Conservation (phyloP, 2,113 vertebrate genomes). For the Pogonocichla stellata region DNA sequence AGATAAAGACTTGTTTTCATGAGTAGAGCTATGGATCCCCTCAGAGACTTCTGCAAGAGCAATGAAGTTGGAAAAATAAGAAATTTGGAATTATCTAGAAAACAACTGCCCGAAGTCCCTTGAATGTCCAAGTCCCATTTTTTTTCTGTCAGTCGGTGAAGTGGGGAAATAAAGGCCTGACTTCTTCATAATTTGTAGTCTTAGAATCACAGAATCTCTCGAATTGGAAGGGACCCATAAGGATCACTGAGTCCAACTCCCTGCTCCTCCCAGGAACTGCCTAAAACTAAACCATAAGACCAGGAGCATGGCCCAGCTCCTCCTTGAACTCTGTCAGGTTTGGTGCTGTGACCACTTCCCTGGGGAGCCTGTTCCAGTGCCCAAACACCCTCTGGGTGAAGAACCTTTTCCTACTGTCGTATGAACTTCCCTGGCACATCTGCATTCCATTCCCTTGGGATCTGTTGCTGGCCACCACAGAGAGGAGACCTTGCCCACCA, state of each 20-base stretch:
- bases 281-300: background rate
- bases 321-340: background rate
- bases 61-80: background rate
- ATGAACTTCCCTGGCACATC: background rate
- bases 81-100: background rate
- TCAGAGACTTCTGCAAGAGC: background rate
- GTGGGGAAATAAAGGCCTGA: background rate
- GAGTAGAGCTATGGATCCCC: background rate
- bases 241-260: background rate
- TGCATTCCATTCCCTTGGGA: background rate
- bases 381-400: rapidly evolving
- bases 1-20: background rate
- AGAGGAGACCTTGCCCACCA: background rate
- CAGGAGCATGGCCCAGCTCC: rapidly evolving
- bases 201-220: background rate
- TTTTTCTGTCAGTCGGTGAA: background rate
- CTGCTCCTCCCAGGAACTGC: background rate
- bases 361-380: background rate
- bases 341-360: background rate
- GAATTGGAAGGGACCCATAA: background rate
- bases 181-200: background rate
- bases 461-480: background rate
- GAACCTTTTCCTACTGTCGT: background rate
- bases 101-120: background rate
- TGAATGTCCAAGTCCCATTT: background rate